phyloP scores from a whole-genome alignment of 2,888 invertebrate species.

The Nezara viridula region DNA sequence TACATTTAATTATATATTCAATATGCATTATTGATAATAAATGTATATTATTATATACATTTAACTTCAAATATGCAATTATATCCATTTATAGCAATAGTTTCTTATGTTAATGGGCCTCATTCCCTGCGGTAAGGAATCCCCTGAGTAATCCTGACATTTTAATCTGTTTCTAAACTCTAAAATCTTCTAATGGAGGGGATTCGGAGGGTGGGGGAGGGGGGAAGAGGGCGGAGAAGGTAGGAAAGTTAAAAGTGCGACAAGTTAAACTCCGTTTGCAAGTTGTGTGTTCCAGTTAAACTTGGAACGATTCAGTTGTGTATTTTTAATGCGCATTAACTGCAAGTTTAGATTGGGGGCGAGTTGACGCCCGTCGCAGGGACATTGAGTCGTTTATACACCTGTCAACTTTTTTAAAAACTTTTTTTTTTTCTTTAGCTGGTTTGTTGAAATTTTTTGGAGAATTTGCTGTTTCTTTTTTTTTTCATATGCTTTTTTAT shows the following conservation, averaged over 20 bases:
- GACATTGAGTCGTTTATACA: neutral
- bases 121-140: neutral
- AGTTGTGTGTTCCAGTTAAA: constrained; percentile 30
- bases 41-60: no score
- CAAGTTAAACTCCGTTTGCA: constrained; percentile 21
- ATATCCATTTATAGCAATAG: no score
- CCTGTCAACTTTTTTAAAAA: neutral
- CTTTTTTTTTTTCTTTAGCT: neutral
- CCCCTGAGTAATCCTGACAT: neutral
- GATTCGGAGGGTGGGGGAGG: no score
- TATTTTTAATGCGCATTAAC: constrained; percentile 53
- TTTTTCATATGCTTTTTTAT: no score
- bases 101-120: no score
- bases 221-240: neutral
- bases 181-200: constrained; percentile 25
- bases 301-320: constrained; percentile 28
- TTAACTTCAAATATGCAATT: no score
- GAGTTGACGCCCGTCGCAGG: neutral
- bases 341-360: constrained; percentile 42
- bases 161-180: constrained; percentile 5
- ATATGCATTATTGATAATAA: no score
- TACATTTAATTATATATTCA: no score
- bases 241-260: constrained; percentile 23
- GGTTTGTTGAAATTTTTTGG: neutral
- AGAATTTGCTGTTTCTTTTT: no score